Evolutionary conservation across 2,888 invertebrate species (phyloP).

Genomic region (Geotrupes spiniger): DNA sequence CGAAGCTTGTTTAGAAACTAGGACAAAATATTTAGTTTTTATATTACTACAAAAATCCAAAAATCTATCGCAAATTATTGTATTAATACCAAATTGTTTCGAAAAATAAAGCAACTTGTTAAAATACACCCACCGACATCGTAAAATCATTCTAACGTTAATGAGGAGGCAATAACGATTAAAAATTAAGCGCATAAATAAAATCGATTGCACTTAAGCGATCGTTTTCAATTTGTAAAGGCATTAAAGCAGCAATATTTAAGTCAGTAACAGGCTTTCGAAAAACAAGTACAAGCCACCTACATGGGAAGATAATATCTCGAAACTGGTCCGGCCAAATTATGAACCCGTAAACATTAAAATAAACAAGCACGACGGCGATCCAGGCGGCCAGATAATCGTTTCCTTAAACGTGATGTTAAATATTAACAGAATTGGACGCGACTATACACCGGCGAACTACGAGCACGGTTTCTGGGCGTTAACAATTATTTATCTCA

Average conservation of each 20-base stretch:
- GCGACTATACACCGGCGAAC: too few species aligned
- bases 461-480: not conserved
- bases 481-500: too few species aligned
- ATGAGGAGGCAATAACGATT: too few species aligned
- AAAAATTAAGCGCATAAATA: constrained; percentile 5
- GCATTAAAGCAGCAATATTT: constrained; percentile 39
- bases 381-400: constrained; percentile 21
- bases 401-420: constrained; percentile 14
- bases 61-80: too few species aligned
- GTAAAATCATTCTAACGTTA: too few species aligned
- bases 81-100: too few species aligned
- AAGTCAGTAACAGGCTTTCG: constrained; percentile 39
- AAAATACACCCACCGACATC: too few species aligned
- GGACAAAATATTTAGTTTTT: too few species aligned
- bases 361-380: constrained; percentile 38
- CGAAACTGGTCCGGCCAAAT: constrained; percentile 42
- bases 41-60: too few species aligned
- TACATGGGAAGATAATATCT: constrained; percentile 44
- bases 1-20: too few species aligned
- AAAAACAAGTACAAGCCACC: constrained; percentile 45
- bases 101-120: too few species aligned
- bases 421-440: constrained; percentile 4
- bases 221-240: constrained; percentile 43
- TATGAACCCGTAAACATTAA: constrained; percentile 45
- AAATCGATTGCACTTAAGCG: constrained; percentile 28